phyloP scores from a whole-genome alignment of 2,113 vertebrate species.

The Sminthopsis crassicaudata region DNA sequence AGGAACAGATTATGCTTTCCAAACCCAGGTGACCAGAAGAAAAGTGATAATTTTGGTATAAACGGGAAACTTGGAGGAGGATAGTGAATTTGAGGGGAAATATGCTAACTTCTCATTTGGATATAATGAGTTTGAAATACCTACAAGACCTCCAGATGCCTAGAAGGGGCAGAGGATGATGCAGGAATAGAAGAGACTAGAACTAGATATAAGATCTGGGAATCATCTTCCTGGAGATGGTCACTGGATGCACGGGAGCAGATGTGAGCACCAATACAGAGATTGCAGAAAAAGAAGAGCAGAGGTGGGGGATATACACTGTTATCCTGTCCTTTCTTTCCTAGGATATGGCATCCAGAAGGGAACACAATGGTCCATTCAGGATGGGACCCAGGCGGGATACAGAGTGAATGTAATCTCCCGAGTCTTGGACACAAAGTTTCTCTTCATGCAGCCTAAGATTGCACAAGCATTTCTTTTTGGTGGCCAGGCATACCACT shows the following conservation, averaged over 20 bases:
- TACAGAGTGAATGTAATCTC: not conserved
- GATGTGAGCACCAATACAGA: not conserved
- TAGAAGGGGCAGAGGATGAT: not conserved
- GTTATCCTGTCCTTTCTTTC: not conserved
- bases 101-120: not conserved
- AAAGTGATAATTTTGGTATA: not conserved
- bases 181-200: not conserved
- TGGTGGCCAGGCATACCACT: not conserved
- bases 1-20: not conserved
- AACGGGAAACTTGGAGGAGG: not conserved
- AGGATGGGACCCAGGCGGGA: not conserved
- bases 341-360: not conserved
- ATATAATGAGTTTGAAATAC: not conserved
- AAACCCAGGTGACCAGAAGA: not conserved
- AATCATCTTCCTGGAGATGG: not conserved
- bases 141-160: not conserved
- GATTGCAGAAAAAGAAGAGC: not conserved
- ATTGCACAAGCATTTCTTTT: not conserved
- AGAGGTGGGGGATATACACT: not conserved
- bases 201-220: not conserved
- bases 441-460: not conserved
- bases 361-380: not conserved
- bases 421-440: not conserved
- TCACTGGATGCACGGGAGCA: not conserved
- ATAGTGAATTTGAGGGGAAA: not conserved